These are phyloP conservation scores for Pyrrhura leucotis DNA, from an alignment of 2,797 vertebrate genomes.

Conservation along the genomic window DNA sequence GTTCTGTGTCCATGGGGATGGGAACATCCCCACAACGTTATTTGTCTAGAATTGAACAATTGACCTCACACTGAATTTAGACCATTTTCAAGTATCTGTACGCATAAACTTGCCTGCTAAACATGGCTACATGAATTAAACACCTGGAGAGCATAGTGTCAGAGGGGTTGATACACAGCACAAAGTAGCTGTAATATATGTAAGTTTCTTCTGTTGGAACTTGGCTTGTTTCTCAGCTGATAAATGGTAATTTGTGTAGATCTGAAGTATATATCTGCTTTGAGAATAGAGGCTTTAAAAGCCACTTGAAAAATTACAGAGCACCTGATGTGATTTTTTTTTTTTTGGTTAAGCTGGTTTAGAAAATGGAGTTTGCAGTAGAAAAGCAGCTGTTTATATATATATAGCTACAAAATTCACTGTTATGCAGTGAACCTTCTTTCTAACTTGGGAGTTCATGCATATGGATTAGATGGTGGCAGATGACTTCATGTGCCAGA, in stretches of 20 bases:
- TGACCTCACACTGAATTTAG: neutral
- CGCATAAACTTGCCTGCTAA: neutral
- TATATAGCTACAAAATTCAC: neutral
- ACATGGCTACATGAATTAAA: neutral
- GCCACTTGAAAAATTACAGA: neutral
- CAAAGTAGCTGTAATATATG: neutral
- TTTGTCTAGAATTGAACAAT: neutral
- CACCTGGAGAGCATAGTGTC: neutral
- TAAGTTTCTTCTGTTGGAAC: neutral
- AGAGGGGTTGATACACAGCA: neutral
- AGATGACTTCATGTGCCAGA: neutral
- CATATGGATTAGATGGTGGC: neutral
- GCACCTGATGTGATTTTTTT: neutral
- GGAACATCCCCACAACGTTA: neutral
- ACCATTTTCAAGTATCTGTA: neutral
- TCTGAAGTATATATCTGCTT: neutral
- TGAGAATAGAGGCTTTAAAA: neutral
- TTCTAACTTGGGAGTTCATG: neutral
- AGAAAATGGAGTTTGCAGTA: neutral
- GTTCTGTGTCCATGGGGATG: neutral
- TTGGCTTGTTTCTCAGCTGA: neutral
- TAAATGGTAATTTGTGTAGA: neutral
- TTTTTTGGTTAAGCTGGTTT: neutral
- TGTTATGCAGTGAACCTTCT: neutral
- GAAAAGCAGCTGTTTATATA: neutral